phyloP scores from a whole-genome alignment of 1,140 invertebrate genomes.

The Medauroidea extradentata region DNA sequence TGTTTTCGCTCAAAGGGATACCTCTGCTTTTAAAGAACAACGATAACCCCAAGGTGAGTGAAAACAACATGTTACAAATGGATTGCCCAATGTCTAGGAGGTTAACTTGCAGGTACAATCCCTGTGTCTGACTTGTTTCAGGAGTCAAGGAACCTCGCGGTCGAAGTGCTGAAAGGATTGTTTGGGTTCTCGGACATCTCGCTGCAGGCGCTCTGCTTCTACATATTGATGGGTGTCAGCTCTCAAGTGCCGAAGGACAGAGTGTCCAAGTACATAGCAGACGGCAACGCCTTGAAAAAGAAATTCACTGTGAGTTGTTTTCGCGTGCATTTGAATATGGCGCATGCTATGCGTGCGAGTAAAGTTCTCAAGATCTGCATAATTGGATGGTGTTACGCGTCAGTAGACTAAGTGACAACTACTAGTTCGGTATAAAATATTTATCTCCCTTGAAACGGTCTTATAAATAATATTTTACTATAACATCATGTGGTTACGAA shows the following conservation, averaged over 20 bases:
- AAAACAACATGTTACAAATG: not conserved
- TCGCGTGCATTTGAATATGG: too few species aligned
- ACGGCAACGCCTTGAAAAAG: slow-evolving; percentile 32
- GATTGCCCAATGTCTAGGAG: not conserved
- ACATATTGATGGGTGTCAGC: slow-evolving; percentile 36
- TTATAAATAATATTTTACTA: too few species aligned
- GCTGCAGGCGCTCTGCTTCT: slow-evolving; percentile 39
- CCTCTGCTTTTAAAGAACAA: slow-evolving; percentile 42
- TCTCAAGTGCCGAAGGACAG: slow-evolving; percentile 40
- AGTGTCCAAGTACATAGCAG: slow-evolving; percentile 30
- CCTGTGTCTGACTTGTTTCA: slow-evolving; percentile 37
- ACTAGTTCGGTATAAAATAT: too few species aligned
- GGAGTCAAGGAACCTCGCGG: slow-evolving; percentile 37
- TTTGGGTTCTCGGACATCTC: slow-evolving; percentile 44
- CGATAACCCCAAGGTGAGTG: slow-evolving; percentile 6
- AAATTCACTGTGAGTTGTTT: slow-evolving; percentile 41
- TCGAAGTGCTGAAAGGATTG: slow-evolving; percentile 44
- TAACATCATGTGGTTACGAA: too few species aligned
- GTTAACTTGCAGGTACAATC: slow-evolving; percentile 87
- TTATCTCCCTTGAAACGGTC: too few species aligned
- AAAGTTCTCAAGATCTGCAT: too few species aligned
- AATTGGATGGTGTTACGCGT: too few species aligned
- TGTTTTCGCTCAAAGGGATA: slow-evolving; percentile 48
- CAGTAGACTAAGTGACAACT: too few species aligned
- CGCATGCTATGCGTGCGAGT: too few species aligned